These are phyloP conservation scores for Melanophora roralis DNA, from an alignment of 2,888 invertebrate genomes.

Conservation along the genomic window DNA sequence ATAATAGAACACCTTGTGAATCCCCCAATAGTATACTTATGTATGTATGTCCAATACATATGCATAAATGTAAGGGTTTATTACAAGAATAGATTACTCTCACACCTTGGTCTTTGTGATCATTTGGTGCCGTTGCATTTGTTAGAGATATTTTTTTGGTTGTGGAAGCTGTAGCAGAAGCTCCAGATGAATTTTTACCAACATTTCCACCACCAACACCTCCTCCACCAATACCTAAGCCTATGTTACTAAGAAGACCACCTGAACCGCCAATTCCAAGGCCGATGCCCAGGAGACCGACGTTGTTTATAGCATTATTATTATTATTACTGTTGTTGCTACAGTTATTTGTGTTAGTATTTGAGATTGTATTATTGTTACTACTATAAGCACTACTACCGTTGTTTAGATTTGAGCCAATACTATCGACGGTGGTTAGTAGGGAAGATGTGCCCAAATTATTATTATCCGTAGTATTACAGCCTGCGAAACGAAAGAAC, in stretches of 20 bases:
- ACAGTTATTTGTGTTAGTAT: constrained; percentile 77
- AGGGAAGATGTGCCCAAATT: constrained; percentile 56
- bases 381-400: constrained; percentile 61
- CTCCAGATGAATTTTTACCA: constrained; percentile 47
- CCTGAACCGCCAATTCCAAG: constrained; percentile 62
- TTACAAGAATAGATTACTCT: constrained; percentile 76
- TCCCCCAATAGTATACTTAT: no score
- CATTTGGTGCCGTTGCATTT: constrained; percentile 66
- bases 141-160: constrained; percentile 63
- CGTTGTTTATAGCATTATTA: constrained; percentile 61
- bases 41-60: no score
- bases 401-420: constrained; percentile 56
- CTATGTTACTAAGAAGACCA: constrained; percentile 61
- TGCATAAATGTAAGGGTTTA: constrained; percentile 21
- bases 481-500: constrained; percentile 53
- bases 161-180: constrained; percentile 70
- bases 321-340: constrained; percentile 66
- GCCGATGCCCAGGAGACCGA: constrained; percentile 59
- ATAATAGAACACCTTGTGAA: no score
- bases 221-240: constrained; percentile 58
- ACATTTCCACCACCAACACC: constrained; percentile 45
- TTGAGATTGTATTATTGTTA: constrained; percentile 64
- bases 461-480: constrained; percentile 57
- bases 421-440: constrained; percentile 60
- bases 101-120: constrained; percentile 78